Percentiles rank a stretch among this genome's conserved stretches.
These are phyloP conservation scores for Menidia beryllina DNA, from an alignment of 2,113 vertebrate species.

Conservation along the genomic window DNA sequence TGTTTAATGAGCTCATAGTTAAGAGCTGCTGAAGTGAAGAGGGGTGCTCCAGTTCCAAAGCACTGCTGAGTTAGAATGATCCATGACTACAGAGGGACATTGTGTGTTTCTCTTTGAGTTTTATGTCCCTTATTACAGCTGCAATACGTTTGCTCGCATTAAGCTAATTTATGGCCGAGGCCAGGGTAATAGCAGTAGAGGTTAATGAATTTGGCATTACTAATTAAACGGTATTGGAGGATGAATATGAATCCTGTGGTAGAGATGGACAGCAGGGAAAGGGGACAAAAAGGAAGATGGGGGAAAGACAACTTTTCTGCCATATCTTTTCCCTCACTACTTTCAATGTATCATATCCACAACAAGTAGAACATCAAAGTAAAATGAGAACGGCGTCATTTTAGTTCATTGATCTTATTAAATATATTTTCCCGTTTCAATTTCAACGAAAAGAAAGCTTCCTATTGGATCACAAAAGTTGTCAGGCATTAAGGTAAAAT, in stretches of 20 bases:
- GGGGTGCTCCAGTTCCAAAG: conserved; percentile 49
- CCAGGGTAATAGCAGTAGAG: conserved; percentile 83
- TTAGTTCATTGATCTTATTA: conserved; percentile 2
- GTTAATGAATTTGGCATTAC: conserved; percentile 98
- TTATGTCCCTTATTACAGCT: conserved; percentile 85
- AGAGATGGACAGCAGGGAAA: conserved; percentile 69
- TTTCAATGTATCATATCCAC: conserved; percentile 25
- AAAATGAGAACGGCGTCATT: conserved; percentile 53
- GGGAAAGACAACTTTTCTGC: conserved; percentile 57
- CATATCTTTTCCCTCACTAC: conserved; percentile 30
- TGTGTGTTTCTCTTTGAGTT: conserved; percentile 81
- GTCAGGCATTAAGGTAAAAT: neutral
- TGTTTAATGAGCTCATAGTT: conserved; percentile 35
- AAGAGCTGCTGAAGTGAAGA: conserved; percentile 48
- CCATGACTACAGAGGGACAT: conserved; percentile 65
- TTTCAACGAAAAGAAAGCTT: conserved; percentile 28
- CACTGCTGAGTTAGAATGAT: conserved; percentile 74
- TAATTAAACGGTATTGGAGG: conserved; percentile 97
- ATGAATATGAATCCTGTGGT: conserved; percentile 95
- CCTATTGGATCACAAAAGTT: conserved; percentile 32
- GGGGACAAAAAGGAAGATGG: conserved; percentile 37
- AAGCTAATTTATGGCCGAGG: conserved; percentile 84
- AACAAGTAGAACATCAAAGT: conserved; percentile 40
- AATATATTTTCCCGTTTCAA: conserved; percentile 12
- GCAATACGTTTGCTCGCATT: conserved; percentile 83